phyloP scores from a whole-genome alignment of 64 coral and sea anemone genomes.

The Exaiptasia diaphana region DNA sequence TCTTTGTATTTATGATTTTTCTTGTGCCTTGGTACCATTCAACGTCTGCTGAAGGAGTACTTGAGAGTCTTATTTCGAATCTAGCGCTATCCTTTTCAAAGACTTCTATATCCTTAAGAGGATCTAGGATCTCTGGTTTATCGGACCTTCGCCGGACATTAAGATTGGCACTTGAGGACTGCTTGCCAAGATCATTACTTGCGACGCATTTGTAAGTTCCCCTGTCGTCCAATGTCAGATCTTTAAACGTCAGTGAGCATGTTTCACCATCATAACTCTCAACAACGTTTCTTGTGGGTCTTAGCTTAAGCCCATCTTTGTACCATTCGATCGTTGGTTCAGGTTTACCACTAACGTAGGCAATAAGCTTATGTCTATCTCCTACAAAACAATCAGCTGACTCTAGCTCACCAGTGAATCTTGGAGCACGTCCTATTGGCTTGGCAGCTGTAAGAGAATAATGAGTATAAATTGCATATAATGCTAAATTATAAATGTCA shows the following conservation, averaged over 20 bases:
- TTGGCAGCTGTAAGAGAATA: constrained; percentile 39
- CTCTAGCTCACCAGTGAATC: constrained; percentile 48
- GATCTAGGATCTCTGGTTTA: constrained; percentile 71
- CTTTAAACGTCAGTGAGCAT: constrained; percentile 48
- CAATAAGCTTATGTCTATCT: constrained; percentile 54
- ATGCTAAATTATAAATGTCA: background rate
- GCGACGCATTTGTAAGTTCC: constrained; percentile 70
- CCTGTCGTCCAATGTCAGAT: constrained; percentile 35
- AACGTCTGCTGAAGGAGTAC: constrained; percentile 53
- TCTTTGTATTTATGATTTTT: constrained; percentile 34
- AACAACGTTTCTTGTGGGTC: constrained; percentile 44
- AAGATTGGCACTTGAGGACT: constrained; percentile 7
- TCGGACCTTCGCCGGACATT: constrained; percentile 8
- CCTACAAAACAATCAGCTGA: constrained; percentile 60
- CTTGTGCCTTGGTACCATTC: constrained; percentile 71
- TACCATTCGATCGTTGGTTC: constrained; percentile 79
- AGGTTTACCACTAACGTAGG: constrained; percentile 49
- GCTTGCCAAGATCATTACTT: constrained; percentile 48
- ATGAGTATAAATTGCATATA: too few species aligned
- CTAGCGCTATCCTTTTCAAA: constrained; percentile 41
- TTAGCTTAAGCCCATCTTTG: constrained; percentile 67
- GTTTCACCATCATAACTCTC: constrained; percentile 25
- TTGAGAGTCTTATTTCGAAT: constrained; percentile 57
- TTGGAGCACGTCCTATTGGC: constrained; percentile 40
- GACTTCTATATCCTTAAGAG: constrained; percentile 56